Evolutionary conservation across 2,888 invertebrate species (phyloP).

Genomic region (Orthosia gracilis): DNA sequence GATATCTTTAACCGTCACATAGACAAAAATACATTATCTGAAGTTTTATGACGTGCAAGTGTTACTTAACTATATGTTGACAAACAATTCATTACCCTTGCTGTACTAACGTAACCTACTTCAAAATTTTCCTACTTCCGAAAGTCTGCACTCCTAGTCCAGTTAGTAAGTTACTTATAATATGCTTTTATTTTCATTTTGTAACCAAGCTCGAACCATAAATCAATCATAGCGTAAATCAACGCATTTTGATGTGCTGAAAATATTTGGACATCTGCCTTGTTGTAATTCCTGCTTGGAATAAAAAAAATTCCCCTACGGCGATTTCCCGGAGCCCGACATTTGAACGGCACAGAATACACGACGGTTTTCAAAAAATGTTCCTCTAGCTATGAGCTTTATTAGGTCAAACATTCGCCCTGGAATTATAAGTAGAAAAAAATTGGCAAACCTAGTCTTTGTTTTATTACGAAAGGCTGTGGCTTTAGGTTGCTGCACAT

Average conservation of each 20-base stretch:
- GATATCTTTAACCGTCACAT: too few species aligned
- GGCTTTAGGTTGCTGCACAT: not conserved
- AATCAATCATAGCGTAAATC: not conserved
- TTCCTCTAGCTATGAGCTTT: slow-evolving; percentile 30
- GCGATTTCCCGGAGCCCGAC: slow-evolving; percentile 17
- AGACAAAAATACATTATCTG: too few species aligned
- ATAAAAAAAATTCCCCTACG: slow-evolving; percentile 32
- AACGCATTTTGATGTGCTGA: not conserved
- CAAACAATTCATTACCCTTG: too few species aligned
- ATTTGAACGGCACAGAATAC: slow-evolving; percentile 11
- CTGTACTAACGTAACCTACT: not conserved
- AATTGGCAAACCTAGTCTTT: slow-evolving; percentile 4
- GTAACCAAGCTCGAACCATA: not conserved
- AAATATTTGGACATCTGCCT: slow-evolving; percentile 4
- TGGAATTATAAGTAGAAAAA: not conserved
- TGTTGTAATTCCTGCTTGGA: slow-evolving; percentile 17
- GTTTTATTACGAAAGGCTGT: slow-evolving; percentile 11
- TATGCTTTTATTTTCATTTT: not conserved
- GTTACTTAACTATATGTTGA: too few species aligned
- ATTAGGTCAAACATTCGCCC: slow-evolving; percentile 18
- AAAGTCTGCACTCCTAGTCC: not conserved
- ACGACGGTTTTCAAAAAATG: slow-evolving; percentile 23
- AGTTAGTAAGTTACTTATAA: not conserved
- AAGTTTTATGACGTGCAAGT: not conserved
- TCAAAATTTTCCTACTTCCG: not conserved